Conservation (phyloP, 1,140 invertebrate species). For the Piezodorus guildinii region DNA sequence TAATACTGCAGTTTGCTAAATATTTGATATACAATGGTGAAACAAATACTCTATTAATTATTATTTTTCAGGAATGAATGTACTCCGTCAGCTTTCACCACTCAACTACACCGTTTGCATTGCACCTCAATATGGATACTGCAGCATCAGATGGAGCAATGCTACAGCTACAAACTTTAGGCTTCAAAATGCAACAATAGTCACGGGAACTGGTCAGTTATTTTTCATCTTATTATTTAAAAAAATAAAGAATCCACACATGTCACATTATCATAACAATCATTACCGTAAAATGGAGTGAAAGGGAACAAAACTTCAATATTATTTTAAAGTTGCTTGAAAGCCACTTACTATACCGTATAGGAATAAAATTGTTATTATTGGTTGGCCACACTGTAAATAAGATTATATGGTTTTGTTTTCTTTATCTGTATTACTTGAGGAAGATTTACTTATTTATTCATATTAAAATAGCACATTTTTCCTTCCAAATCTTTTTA, state of each 20-base stretch:
- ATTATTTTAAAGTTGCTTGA: no score
- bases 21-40: not conserved
- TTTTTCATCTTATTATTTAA: no score
- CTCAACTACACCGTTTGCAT: constrained; percentile 65
- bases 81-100: constrained; percentile 58
- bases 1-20: not conserved
- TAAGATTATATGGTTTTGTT: no score
- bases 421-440: no score
- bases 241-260: not conserved
- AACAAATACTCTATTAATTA: not conserved
- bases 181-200: constrained; percentile 57
- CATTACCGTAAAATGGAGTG: no score
- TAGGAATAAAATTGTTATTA: no score
- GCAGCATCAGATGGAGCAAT: constrained; percentile 48
- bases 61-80: constrained; percentile 31
- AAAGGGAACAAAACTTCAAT: no score
- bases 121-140: constrained; percentile 51
- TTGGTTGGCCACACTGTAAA: no score
- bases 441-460: no score
- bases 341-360: no score
- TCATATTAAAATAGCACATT: no score
- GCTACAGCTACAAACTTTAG: constrained; percentile 43
- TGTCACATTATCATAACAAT: not conserved
- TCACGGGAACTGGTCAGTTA: constrained; percentile 30
- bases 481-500: no score